A percentile compares a stretch with the other conserved stretches of the same genome.
Evolutionary conservation across 2,797 vertebrate species (phyloP).

Genomic region (Acropternis orthonyx): DNA sequence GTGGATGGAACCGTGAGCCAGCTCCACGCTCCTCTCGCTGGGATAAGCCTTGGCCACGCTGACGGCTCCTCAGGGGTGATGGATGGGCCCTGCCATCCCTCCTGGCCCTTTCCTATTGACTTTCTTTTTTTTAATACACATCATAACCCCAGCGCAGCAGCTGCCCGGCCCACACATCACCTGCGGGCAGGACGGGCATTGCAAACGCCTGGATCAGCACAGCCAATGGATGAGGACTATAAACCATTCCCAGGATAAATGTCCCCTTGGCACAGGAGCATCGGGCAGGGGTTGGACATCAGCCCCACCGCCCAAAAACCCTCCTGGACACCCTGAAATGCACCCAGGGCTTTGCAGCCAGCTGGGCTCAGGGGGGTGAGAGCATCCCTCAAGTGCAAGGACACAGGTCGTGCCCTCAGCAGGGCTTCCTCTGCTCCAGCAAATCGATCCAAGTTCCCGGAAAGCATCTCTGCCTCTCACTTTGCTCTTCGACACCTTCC

Average conservation of each 20-base stretch:
- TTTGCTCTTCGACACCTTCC: rapidly evolving
- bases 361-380: rapidly evolving
- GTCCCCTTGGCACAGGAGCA: rapidly evolving
- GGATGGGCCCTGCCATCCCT: not conserved
- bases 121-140: not conserved
- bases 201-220: rapidly evolving
- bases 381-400: rapidly evolving
- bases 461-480: not conserved
- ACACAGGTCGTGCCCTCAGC: not conserved
- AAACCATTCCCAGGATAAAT: not conserved
- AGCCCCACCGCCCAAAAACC: not conserved
- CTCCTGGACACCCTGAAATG: rapidly evolving
- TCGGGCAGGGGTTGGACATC: rapidly evolving
- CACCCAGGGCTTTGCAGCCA: rapidly evolving
- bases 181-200: rapidly evolving
- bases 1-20: rapidly evolving
- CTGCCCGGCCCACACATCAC: not conserved
- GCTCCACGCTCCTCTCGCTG: rapidly evolving
- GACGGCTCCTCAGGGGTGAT: not conserved
- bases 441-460: not conserved
- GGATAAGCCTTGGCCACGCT: not conserved
- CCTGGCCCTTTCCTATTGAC: not conserved
- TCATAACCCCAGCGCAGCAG: not conserved
- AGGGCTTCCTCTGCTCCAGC: rapidly evolving
- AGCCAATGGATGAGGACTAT: rapidly evolving